Evolutionary conservation across 1,140 invertebrate genomes (phyloP), one percentile per base, ranked within the genome.

Genomic region (Anthonomus grandis): DNA sequence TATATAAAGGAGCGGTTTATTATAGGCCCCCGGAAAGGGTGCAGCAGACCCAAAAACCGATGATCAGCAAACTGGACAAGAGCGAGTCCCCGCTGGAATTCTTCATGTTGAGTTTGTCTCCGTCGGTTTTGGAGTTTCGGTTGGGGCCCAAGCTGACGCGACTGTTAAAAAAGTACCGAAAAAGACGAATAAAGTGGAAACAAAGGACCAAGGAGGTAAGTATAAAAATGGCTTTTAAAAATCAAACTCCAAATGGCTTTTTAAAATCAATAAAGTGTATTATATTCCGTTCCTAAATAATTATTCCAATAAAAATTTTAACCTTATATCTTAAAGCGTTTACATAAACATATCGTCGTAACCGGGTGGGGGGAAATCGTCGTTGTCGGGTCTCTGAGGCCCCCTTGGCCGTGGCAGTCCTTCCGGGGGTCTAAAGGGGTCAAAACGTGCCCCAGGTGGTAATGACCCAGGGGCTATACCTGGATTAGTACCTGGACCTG

Each of bases 311-410:
- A 41, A 41, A 41, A 41, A 41, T 2, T 17, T 41, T 15, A 41
- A 41, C 9, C 38, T 41, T 41, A 18, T 1, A n/a, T n/a, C n/a
- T n/a, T n/a, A n/a, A n/a, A n/a, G n/a, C n/a, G n/a, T n/a, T 53
- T 79, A 86, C 82, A 87, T 83, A 70, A 86, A 89, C 86, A 87
- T 87, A 66, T 88, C 81, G 65, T 87, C 83, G 64, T 83, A 86
- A 6, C 79, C 83, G 2, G 86, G 86, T n/a, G 85, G 86, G 39
- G 83, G 84, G 44, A 89, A 71, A 63, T 89, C 84, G 68, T 90
- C 87, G n/a, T 81, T 79, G 66, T 87, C 86, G 2, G 86, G 86
- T 5, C 60, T 78, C 66, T 10, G 72, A 68, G 17, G 71, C 68
- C 63, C 41, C 39, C 34, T 68, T 71, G 19, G 60, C 22, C 39